Evolutionary conservation across 2,113 vertebrate genomes (phyloP).

Genomic region (Piprites chloris): DNA sequence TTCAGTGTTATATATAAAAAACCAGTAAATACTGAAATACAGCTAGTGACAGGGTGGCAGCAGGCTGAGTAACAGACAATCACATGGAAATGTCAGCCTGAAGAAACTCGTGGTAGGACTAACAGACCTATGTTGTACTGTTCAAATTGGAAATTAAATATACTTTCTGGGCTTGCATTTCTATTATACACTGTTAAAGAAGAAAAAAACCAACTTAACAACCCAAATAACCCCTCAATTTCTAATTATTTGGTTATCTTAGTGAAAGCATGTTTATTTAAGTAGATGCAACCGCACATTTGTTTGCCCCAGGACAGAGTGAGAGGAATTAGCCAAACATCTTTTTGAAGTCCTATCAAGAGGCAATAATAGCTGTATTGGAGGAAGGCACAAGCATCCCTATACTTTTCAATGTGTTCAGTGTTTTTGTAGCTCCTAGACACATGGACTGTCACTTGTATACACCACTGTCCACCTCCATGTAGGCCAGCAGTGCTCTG

Average conservation of each 20-base stretch:
- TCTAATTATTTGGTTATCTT: not conserved
- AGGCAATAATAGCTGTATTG: not conserved
- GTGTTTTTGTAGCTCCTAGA: not conserved
- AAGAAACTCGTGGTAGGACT: not conserved
- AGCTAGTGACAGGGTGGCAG: constrained; percentile 11
- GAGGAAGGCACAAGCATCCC: not conserved
- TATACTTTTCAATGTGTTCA: not conserved
- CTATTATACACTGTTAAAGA: not conserved
- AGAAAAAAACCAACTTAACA: not conserved
- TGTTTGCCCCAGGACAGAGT: not conserved
- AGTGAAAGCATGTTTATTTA: not conserved
- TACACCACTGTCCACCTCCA: not conserved
- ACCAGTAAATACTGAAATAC: constrained; percentile 43
- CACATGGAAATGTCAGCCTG: constrained; percentile 13
- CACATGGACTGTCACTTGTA: not conserved
- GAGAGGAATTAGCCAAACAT: not conserved
- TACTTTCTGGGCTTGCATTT: not conserved
- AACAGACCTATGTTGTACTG: not conserved
- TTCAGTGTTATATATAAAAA: not conserved
- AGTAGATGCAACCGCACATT: not conserved
- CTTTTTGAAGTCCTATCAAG: not conserved
- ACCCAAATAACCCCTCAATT: not conserved
- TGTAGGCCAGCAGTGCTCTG: not conserved
- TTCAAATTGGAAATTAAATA: not conserved
- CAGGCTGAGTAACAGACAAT: not conserved